Conservation (phyloP, 2,797 vertebrate species). For the Falco peregrinus region DNA sequence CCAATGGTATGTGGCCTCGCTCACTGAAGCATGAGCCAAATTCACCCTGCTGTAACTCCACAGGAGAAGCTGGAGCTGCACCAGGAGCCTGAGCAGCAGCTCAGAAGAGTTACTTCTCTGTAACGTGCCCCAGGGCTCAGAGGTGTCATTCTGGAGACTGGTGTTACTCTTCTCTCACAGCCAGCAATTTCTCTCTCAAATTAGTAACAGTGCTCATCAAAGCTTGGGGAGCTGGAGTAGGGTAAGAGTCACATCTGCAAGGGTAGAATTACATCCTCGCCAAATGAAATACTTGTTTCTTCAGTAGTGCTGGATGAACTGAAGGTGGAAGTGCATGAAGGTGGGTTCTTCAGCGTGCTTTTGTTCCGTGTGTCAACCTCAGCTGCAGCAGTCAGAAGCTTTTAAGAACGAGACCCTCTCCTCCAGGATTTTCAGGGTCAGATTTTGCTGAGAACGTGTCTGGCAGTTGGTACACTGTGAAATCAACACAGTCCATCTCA, state of each 20-base stretch:
- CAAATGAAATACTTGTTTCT: background rate
- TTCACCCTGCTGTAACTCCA: background rate
- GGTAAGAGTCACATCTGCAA: background rate
- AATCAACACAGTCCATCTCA: background rate
- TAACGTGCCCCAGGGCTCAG: background rate
- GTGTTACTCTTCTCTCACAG: background rate
- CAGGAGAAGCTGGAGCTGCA: background rate
- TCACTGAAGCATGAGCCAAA: background rate
- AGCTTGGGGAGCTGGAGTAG: background rate
- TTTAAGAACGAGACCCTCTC: background rate
- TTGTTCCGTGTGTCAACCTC: fast-evolving
- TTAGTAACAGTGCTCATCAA: background rate
- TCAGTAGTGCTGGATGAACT: background rate
- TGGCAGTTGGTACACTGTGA: background rate
- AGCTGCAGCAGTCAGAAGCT: background rate
- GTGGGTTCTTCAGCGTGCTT: background rate
- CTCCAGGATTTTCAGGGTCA: background rate
- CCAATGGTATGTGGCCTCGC: background rate
- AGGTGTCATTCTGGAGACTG: background rate
- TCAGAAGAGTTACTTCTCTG: too few species aligned
- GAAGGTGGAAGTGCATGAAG: background rate
- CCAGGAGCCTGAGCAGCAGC: background rate
- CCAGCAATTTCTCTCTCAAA: background rate
- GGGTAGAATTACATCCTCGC: background rate
- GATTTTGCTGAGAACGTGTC: background rate